Percentiles rank a stretch among this genome's conserved stretches.
Conservation (phyloP, 2,888 invertebrate genomes). For the Priocnemis perturbator region DNA sequence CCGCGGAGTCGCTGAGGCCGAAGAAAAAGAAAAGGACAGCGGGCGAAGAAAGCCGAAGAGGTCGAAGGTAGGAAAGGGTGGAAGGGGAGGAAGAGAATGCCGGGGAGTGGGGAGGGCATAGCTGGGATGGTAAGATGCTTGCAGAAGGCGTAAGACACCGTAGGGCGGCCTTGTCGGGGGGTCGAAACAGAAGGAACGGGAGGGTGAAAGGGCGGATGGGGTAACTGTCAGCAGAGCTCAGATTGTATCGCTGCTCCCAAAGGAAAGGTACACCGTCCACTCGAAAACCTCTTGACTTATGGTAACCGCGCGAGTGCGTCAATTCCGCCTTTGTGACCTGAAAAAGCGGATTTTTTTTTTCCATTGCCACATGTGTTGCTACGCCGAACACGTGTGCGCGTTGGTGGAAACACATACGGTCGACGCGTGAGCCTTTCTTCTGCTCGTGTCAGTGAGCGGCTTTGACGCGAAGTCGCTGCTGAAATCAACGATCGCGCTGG, state of each 20-base stretch:
- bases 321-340: constrained; percentile 23
- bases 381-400: background rate
- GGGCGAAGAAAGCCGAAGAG: constrained; percentile 20
- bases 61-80: constrained; percentile 10
- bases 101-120: constrained; percentile 8
- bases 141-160: constrained; percentile 32
- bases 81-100: constrained; percentile 14
- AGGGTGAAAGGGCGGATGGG: constrained; percentile 25
- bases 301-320: constrained; percentile 47
- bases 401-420: background rate
- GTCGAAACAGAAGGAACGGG: constrained; percentile 15
- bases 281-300: constrained; percentile 54
- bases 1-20: constrained; percentile 36
- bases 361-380: background rate
- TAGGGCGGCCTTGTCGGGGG: constrained; percentile 29
- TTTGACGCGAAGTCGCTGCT: constrained; percentile 14
- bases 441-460: background rate
- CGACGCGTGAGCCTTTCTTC: background rate
- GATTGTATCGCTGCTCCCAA: constrained; percentile 64
- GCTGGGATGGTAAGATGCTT: constrained; percentile 17
- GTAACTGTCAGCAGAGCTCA: constrained; percentile 61
- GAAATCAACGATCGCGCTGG: constrained; percentile 29
- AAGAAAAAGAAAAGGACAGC: constrained; percentile 30
- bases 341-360: background rate
- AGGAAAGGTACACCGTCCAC: constrained; percentile 59